A percentile compares a stretch with the other conserved stretches of the same genome.
phyloP scores from a whole-genome alignment of 1,140 invertebrate species.

The Doryteuthis pealeii region DNA sequence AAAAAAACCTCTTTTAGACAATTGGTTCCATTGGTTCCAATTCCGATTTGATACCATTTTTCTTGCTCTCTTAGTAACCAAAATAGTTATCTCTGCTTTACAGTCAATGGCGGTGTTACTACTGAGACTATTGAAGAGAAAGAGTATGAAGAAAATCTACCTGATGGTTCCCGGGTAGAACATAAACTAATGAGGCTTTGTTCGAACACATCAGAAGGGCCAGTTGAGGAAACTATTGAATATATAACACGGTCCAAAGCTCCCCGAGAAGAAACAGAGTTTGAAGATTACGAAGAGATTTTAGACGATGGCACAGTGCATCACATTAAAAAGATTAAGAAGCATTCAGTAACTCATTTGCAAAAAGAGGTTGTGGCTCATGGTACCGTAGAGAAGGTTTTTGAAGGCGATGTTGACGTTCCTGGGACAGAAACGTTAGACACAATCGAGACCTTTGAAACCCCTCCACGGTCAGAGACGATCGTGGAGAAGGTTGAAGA shows the following conservation, averaged over 20 bases:
- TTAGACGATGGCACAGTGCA: slow-evolving; percentile 52
- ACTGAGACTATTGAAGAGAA: slow-evolving; percentile 28
- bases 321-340: slow-evolving; percentile 32
- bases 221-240: slow-evolving; percentile 25
- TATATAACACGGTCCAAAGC: slow-evolving; percentile 35
- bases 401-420: slow-evolving; percentile 34
- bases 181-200: slow-evolving; percentile 14
- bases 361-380: slow-evolving; percentile 24
- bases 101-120: slow-evolving; percentile 41
- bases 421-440: slow-evolving; percentile 36
- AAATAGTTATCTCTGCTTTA: slow-evolving; percentile 30
- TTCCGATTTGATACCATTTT: too few species aligned
- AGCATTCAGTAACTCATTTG: slow-evolving; percentile 45
- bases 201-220: slow-evolving; percentile 1
- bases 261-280: slow-evolving; percentile 33
- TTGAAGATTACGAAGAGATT: slow-evolving; percentile 46
- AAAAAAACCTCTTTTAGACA: too few species aligned
- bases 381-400: slow-evolving; percentile 17
- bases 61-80: not conserved
- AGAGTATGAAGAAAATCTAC: slow-evolving; percentile 39
- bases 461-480: slow-evolving; percentile 45
- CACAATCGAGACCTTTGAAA: slow-evolving; percentile 51
- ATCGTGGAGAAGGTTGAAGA: slow-evolving; percentile 53
- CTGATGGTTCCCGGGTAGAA: slow-evolving; percentile 47
- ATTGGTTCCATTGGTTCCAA: too few species aligned